phyloP scores from a whole-genome alignment of 2,888 invertebrate species.

The Melanchra persicariae region DNA sequence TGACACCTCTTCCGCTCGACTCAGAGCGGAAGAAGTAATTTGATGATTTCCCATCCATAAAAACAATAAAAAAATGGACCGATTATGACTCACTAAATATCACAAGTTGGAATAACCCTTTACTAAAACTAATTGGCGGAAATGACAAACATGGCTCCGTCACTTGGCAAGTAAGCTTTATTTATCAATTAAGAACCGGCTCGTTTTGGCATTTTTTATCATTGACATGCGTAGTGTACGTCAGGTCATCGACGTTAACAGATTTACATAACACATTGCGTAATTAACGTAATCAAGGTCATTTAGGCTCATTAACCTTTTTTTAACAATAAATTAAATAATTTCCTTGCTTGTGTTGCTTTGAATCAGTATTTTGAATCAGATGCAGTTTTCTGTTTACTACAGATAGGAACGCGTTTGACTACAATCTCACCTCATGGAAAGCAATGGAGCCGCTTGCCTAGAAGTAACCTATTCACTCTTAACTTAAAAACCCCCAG shows the following conservation, averaged over 20 bases:
- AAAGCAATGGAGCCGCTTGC: no score
- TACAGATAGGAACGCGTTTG: no score
- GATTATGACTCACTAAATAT: neutral
- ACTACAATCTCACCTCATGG: no score
- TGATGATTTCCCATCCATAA: no score
- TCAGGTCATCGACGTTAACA: constrained; percentile 28
- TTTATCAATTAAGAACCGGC: constrained; percentile 1
- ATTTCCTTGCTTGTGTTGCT: neutral
- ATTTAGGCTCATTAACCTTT: constrained; percentile 38
- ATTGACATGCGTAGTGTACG: neutral
- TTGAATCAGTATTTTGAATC: no score
- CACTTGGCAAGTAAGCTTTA: neutral
- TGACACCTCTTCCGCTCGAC: no score
- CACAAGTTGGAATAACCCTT: neutral
- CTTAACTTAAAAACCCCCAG: no score
- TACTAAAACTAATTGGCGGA: neutral
- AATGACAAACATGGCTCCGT: neutral
- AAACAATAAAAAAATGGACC: no score
- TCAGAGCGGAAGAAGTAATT: no score
- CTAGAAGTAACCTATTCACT: no score
- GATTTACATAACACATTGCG: constrained; percentile 41
- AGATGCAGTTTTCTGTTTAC: no score
- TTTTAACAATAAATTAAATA: constrained; percentile 20
- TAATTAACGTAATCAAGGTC: constrained; percentile 50
- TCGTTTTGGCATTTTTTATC: constrained; percentile 32